phyloP scores from a whole-genome alignment of 2,113 vertebrate species.

The Limnothrissa miodon region DNA sequence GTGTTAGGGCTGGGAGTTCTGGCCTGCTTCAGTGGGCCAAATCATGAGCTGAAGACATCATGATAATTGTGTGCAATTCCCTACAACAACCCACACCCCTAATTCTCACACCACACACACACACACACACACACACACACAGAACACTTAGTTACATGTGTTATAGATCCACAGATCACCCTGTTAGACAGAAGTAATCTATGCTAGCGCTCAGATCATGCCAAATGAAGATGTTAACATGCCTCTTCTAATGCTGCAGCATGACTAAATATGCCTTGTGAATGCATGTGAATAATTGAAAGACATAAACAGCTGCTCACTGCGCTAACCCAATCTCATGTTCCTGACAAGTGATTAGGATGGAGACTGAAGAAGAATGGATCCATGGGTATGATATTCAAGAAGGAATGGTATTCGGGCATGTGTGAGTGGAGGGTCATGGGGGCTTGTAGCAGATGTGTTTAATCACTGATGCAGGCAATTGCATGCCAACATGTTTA shows the following conservation, averaged over 20 bases:
- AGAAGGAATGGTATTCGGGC: neutral
- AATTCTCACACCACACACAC: too few species aligned
- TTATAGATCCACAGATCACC: neutral
- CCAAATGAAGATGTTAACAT: neutral
- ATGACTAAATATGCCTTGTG: neutral
- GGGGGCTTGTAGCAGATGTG: neutral
- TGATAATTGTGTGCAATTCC: neutral
- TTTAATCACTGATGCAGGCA: neutral
- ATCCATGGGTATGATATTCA: neutral
- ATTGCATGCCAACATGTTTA: too few species aligned
- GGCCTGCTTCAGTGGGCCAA: neutral
- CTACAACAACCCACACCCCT: neutral
- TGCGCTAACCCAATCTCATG: neutral
- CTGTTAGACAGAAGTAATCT: neutral
- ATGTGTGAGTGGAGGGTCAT: neutral
- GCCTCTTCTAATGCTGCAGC: neutral
- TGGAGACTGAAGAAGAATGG: neutral
- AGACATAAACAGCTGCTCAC: constrained; percentile 7
- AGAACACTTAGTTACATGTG: neutral
- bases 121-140: neutral
- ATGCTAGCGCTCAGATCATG: neutral
- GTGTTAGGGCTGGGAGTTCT: neutral
- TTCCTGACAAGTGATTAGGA: neutral
- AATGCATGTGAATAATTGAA: constrained; percentile 8
- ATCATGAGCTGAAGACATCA: neutral